Evolutionary conservation across 2,797 vertebrate genomes (phyloP).

Genomic region (Mormyrops attenuatus): DNA sequence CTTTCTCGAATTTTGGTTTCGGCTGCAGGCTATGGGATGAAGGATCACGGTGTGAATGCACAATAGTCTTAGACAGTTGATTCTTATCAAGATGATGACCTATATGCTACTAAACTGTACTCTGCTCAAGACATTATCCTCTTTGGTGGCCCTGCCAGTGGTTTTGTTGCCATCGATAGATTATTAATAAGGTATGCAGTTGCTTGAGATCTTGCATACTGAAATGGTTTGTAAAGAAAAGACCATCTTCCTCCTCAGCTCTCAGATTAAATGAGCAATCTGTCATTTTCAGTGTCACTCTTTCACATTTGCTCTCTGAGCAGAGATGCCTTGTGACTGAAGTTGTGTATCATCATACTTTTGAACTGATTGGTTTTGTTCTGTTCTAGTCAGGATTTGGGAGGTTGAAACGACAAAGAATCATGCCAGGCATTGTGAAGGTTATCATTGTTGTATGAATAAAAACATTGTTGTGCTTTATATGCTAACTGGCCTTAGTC

Average conservation of each 20-base stretch:
- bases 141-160: slow-evolving; percentile 56
- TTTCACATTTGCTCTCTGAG: background rate
- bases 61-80: slow-evolving; percentile 54
- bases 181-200: slow-evolving; percentile 58
- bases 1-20: slow-evolving; percentile 67
- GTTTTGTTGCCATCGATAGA: slow-evolving; percentile 60
- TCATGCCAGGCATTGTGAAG: background rate
- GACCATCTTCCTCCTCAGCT: background rate
- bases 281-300: background rate
- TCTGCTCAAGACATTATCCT: slow-evolving; percentile 62
- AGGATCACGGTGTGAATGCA: slow-evolving; percentile 68
- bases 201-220: slow-evolving; percentile 42
- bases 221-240: slow-evolving; percentile 31
- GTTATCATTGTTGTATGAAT: background rate
- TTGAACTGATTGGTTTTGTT: background rate
- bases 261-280: background rate
- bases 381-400: background rate
- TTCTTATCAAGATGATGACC: slow-evolving; percentile 68
- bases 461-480: background rate
- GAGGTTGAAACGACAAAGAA: background rate
- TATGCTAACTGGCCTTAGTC: background rate
- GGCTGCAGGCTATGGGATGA: slow-evolving; percentile 78
- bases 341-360: background rate
- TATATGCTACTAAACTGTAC: slow-evolving; percentile 57
- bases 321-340: background rate